These are phyloP conservation scores for Glyptemys insculpta DNA, from an alignment of 2,797 vertebrate species.

Conservation along the genomic window DNA sequence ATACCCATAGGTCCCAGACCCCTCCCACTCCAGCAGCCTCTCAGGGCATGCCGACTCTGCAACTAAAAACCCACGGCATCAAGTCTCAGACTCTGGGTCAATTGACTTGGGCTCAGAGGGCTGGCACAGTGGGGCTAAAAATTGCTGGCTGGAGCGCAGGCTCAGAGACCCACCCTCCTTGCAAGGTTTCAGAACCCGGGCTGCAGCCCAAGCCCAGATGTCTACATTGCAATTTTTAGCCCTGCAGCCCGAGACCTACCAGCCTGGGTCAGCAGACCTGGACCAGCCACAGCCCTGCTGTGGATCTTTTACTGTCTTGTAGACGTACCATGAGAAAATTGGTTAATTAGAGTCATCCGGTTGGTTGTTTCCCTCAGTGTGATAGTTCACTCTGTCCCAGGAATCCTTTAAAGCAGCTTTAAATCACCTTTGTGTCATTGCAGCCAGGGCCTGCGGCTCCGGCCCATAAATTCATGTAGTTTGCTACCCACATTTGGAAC, in stretches of 20 bases:
- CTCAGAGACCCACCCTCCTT: no score
- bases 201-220: background rate
- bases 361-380: background rate
- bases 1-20: no score
- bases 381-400: background rate
- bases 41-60: no score
- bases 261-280: background rate
- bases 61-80: no score
- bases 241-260: background rate
- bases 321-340: background rate
- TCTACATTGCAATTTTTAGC: background rate
- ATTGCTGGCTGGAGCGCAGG: no score
- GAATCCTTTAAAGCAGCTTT: background rate
- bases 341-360: background rate
- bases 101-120: no score
- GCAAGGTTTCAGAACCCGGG: no score
- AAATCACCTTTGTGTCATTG: background rate
- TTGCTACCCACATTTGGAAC: background rate
- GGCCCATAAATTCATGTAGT: background rate
- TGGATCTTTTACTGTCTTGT: background rate
- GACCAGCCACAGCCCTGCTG: no score
- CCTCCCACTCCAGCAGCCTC: no score
- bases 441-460: no score
- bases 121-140: no score
- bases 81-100: no score